Percentiles rank a stretch among this genome's conserved stretches.
Conservation (phyloP, 2,888 invertebrate genomes). For the Pollenia labialis region DNA sequence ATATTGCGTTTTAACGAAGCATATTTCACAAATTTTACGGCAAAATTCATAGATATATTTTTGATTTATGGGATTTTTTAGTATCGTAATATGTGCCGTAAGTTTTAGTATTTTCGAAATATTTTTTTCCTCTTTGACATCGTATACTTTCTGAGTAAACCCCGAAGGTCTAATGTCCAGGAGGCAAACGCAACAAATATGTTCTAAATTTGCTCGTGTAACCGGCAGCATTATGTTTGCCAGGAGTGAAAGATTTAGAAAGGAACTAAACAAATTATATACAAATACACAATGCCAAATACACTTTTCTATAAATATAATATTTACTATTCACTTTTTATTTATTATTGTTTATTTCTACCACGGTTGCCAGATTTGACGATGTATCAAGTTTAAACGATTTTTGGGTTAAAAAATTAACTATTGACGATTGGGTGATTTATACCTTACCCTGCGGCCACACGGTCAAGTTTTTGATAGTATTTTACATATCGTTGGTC, state of each 20-base stretch:
- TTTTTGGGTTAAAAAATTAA: too few relatives aligned
- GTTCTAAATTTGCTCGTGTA: constrained; percentile 62
- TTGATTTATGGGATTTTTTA: constrained; percentile 54
- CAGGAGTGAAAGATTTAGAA: neutral
- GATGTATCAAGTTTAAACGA: too few relatives aligned
- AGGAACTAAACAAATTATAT: neutral
- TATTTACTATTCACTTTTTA: neutral
- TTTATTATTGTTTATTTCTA: neutral
- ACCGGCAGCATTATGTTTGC: constrained; percentile 61
- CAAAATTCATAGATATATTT: constrained; percentile 53
- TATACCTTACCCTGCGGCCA: too few relatives aligned
- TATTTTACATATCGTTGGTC: too few relatives aligned
- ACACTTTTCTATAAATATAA: constrained; percentile 19
- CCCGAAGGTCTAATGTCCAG: constrained; percentile 44
- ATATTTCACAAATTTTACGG: constrained; percentile 64
- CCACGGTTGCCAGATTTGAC: neutral
- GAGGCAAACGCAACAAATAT: constrained; percentile 68
- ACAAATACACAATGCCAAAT: neutral
- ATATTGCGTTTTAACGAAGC: constrained; percentile 57
- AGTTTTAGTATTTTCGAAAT: constrained; percentile 53
- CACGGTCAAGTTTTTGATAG: too few relatives aligned
- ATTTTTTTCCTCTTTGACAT: constrained; percentile 52
- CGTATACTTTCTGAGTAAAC: constrained; percentile 41
- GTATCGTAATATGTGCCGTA: constrained; percentile 53
- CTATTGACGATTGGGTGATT: too few relatives aligned